A percentile compares a stretch with the other conserved stretches of the same genome.
phyloP scores from a whole-genome alignment of 2,113 vertebrate genomes.

The Solea senegalensis region DNA sequence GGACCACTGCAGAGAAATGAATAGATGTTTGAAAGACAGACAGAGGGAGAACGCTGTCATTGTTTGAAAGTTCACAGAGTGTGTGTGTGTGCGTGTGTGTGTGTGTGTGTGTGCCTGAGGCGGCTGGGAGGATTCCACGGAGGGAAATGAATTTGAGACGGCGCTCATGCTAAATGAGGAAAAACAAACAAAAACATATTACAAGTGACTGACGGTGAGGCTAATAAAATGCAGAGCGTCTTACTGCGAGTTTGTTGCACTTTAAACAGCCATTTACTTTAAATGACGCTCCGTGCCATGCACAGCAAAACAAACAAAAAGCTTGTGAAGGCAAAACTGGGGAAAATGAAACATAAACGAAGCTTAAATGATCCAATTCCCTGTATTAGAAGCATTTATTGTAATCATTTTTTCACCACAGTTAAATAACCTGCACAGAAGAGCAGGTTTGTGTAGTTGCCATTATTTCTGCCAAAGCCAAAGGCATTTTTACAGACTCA shows the following conservation, averaged over 20 bases:
- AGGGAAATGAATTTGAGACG: constrained; percentile 39
- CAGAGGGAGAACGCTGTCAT: background rate
- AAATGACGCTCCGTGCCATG: constrained; percentile 19
- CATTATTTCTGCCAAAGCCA: constrained; percentile 11
- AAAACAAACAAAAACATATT: constrained; percentile 55
- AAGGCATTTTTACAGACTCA: constrained; percentile 3
- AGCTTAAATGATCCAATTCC: constrained; percentile 2
- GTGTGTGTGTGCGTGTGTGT: constrained; percentile 11
- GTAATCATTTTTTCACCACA: background rate
- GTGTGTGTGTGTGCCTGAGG: constrained; percentile 6
- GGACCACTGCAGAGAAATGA: constrained; percentile 1
- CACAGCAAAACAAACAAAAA: constrained; percentile 28
- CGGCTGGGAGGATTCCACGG: constrained; percentile 19
- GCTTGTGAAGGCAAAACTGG: constrained; percentile 12
- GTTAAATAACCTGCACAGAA: background rate
- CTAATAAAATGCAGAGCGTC: constrained; percentile 30
- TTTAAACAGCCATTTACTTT: constrained; percentile 7
- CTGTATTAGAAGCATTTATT: background rate
- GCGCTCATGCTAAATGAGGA: constrained; percentile 23
- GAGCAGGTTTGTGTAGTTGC: background rate
- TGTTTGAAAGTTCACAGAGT: constrained; percentile 5
- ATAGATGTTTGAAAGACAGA: background rate
- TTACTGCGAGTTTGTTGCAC: constrained; percentile 7
- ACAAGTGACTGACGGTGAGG: constrained; percentile 20
- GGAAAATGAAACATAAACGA: constrained; percentile 29